Conservation (phyloP, 2,113 vertebrate species). For the Salvelinus namaycush region DNA sequence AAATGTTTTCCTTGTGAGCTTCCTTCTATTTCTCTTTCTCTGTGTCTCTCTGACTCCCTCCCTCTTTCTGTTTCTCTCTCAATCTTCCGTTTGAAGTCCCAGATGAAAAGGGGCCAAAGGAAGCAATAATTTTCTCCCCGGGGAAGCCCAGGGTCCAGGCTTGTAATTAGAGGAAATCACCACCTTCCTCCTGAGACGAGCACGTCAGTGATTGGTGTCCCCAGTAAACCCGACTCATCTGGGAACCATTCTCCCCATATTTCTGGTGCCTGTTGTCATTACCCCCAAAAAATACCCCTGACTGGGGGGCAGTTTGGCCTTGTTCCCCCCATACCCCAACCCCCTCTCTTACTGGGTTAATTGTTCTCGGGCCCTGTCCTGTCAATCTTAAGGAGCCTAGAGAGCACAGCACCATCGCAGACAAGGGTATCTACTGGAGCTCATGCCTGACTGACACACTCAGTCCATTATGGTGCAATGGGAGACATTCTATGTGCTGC, state of each 20-base stretch:
- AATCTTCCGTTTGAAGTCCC: constrained; percentile 45
- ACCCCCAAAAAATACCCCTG: constrained; percentile 61
- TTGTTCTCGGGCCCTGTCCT: constrained; percentile 54
- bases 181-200: constrained; percentile 39
- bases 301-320: constrained; percentile 54
- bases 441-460: background rate
- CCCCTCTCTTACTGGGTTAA: constrained; percentile 54
- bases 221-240: constrained; percentile 65
- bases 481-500: background rate
- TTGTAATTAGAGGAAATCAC: constrained; percentile 62
- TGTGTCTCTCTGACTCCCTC: constrained; percentile 8
- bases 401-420: constrained; percentile 7
- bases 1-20: background rate
- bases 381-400: constrained; percentile 35
- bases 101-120: constrained; percentile 46
- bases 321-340: constrained; percentile 22
- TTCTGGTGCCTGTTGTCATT: constrained; percentile 71
- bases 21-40: background rate
- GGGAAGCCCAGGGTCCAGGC: constrained; percentile 13
- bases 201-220: constrained; percentile 55
- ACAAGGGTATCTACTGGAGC: background rate
- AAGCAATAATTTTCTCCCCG: constrained; percentile 52
- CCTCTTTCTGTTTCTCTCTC: constrained; percentile 9
- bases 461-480: background rate
- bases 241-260: constrained; percentile 63